Percentiles rank a stretch among this genome's conserved stretches.
Evolutionary conservation across 2,888 invertebrate species (phyloP).

Genomic region (Tupiocoris notatus): DNA sequence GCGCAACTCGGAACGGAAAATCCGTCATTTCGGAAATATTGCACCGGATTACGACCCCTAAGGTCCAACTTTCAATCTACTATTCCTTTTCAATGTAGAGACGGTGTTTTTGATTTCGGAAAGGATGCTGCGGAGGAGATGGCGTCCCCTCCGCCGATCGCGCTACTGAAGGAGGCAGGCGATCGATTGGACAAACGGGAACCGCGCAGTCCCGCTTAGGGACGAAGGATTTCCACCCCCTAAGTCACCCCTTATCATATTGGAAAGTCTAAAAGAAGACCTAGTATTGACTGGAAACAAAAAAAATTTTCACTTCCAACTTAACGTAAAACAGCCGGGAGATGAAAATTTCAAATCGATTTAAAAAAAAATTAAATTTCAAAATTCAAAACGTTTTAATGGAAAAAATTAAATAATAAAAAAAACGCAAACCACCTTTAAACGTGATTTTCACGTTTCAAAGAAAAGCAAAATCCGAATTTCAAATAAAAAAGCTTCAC

Average conservation of each 20-base stretch:
- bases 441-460: no score
- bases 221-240: background rate
- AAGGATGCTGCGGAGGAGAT: background rate
- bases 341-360: no score
- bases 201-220: conserved; percentile 44
- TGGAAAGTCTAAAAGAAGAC: no score
- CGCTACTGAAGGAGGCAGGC: conserved; percentile 7
- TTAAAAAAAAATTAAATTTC: no score
- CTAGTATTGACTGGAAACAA: no score
- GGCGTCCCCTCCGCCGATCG: background rate
- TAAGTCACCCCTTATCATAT: background rate
- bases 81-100: background rate
- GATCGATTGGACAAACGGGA: conserved; percentile 48
- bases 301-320: no score
- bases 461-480: no score
- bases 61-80: background rate
- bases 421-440: no score
- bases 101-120: conserved; percentile 1
- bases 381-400: no score
- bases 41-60: background rate
- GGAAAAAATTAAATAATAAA: no score
- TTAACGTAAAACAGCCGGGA: no score
- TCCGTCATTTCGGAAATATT: background rate
- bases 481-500: no score
- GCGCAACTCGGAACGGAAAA: background rate